Conservation (phyloP, 2,797 vertebrate species). For the Fringilla coelebs region DNA sequence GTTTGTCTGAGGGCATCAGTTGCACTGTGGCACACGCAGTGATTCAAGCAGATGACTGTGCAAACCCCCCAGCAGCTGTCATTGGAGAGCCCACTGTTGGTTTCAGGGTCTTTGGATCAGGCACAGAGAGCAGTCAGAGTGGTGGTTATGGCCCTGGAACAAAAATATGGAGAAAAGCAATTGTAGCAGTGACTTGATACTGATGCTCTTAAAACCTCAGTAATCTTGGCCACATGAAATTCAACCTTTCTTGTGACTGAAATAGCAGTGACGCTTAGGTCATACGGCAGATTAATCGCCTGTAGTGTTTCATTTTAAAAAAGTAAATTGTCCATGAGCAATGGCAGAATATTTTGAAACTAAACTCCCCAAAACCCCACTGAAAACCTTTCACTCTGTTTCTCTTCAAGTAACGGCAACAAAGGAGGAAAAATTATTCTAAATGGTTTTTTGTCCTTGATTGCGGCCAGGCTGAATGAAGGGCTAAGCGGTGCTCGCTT, state of each 20-base stretch:
- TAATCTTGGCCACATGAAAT: conserved; percentile 29
- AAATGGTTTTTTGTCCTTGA: neutral
- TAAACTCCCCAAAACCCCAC: neutral
- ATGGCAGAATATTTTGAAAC: neutral
- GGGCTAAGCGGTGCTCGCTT: neutral
- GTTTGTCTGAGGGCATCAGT: neutral
- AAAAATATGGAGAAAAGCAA: conserved; percentile 3
- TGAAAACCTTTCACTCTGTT: neutral
- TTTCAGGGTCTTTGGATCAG: neutral
- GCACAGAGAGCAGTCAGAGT: neutral
- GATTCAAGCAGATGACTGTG: neutral
- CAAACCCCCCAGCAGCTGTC: neutral
- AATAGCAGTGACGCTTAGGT: conserved; percentile 39
- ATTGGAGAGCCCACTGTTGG: fast-evolving
- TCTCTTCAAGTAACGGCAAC: conserved; percentile 12
- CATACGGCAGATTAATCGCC: neutral
- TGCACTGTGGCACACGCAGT: neutral
- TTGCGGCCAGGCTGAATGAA: neutral
- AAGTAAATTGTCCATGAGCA: conserved; percentile 37
- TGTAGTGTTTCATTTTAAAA: conserved; percentile 41
- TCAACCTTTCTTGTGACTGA: conserved; percentile 18
- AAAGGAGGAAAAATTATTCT: neutral
- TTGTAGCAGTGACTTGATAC: conserved; percentile 11
- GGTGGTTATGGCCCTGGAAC: conserved; percentile 3
- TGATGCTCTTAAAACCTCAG: conserved; percentile 37